Evolutionary conservation across 2,113 vertebrate species (phyloP).

Genomic region (Oxyruncus cristatus): DNA sequence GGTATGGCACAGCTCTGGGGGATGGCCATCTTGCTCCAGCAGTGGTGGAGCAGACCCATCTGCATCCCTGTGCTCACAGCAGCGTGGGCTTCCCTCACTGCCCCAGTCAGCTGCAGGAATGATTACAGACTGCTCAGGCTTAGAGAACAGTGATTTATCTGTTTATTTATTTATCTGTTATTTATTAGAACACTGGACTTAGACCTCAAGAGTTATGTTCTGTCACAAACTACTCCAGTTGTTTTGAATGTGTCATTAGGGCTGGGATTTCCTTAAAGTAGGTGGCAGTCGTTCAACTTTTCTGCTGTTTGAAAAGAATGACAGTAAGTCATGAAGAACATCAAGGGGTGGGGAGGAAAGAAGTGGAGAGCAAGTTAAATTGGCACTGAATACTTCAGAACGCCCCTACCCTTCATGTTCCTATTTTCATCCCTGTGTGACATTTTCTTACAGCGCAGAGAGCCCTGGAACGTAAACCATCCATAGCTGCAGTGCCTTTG

Average conservation of each 20-base stretch:
- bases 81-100: not conserved
- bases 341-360: not conserved
- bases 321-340: not conserved
- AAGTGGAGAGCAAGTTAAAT: not conserved
- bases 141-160: not conserved
- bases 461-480: not conserved
- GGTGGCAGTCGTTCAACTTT: not conserved
- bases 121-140: not conserved
- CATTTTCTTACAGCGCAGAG: not conserved
- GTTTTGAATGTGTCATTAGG: not conserved
- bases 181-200: not conserved
- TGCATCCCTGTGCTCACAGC: not conserved
- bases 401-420: not conserved
- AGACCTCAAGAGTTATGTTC: not conserved
- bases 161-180: not conserved
- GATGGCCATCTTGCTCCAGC: rapidly evolving
- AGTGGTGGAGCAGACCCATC: not conserved
- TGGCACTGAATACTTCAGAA: not conserved
- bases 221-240: not conserved
- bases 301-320: not conserved
- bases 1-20: rapidly evolving
- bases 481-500: not conserved
- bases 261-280: not conserved
- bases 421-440: not conserved
- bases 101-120: not conserved